These are phyloP conservation scores for Scopus umbretta DNA, from an alignment of 2,113 vertebrate species.

Conservation along the genomic window DNA sequence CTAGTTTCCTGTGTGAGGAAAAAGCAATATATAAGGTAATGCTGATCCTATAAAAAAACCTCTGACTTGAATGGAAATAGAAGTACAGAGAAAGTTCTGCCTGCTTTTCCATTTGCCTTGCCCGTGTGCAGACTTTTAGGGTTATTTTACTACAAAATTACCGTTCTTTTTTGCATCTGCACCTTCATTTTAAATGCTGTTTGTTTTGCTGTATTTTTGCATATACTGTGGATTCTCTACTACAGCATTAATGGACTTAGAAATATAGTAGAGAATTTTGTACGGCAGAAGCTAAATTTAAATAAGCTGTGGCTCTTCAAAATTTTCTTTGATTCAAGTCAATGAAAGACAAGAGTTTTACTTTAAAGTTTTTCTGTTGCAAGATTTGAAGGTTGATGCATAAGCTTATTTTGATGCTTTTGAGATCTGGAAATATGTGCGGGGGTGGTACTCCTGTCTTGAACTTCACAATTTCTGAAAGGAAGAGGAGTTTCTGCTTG, in stretches of 20 bases:
- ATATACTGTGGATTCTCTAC: background rate
- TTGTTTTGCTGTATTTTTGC: background rate
- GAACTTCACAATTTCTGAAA: slow-evolving; percentile 40
- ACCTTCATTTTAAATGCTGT: background rate
- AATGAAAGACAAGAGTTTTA: background rate
- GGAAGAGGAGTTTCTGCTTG: slow-evolving; percentile 13
- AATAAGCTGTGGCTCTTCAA: background rate
- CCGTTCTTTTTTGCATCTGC: background rate
- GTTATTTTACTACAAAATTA: background rate
- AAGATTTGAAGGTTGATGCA: background rate
- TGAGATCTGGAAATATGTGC: slow-evolving; percentile 30
- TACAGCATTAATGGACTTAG: background rate
- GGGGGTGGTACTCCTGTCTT: slow-evolving; percentile 11
- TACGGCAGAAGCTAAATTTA: background rate
- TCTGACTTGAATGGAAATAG: background rate
- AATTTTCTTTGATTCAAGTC: background rate
- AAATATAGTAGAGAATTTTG: background rate
- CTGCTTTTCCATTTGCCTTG: background rate
- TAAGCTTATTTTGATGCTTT: slow-evolving; percentile 42
- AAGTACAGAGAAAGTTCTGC: background rate
- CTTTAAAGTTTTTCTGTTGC: background rate
- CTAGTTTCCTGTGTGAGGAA: background rate
- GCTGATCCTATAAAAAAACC: background rate
- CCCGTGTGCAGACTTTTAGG: background rate
- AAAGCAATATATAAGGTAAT: background rate